Percentiles rank a stretch among this genome's conserved stretches.
phyloP scores from a whole-genome alignment of 2,113 vertebrate genomes.

The Coregonus clupeaformis region DNA sequence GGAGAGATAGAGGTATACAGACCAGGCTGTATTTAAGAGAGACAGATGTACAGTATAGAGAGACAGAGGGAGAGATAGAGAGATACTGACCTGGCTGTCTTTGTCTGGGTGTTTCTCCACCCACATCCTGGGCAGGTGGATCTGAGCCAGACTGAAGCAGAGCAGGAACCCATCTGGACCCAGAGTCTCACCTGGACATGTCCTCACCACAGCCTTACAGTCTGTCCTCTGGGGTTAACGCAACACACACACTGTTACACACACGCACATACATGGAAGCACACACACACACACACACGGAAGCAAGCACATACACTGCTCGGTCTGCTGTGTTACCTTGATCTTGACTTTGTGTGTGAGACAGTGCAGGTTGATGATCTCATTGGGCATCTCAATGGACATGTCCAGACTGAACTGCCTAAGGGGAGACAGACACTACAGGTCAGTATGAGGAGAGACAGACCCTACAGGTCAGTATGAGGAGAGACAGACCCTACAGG shows the following conservation, averaged over 20 bases:
- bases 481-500: background rate
- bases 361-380: conserved; percentile 71
- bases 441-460: background rate
- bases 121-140: conserved; percentile 84
- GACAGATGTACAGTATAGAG: background rate
- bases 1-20: background rate
- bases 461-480: no score
- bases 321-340: conserved; percentile 71
- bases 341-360: conserved; percentile 75
- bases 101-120: conserved; percentile 85
- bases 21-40: background rate
- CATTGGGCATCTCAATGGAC: conserved; percentile 80
- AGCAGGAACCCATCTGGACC: conserved; percentile 76
- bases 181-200: conserved; percentile 71
- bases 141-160: conserved; percentile 69
- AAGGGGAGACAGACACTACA: conserved; percentile 5
- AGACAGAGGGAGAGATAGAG: background rate
- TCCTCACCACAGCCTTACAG: conserved; percentile 80
- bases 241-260: background rate
- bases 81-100: conserved; percentile 76
- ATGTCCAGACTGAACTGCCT: conserved; percentile 77
- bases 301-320: background rate
- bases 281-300: background rate
- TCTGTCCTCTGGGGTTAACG: conserved; percentile 71
- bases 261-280: conserved; percentile 6